Evolutionary conservation across 2,113 vertebrate species (phyloP), one percentile per base, ranked within the genome.

Genomic region (Thomomys bottae): DNA sequence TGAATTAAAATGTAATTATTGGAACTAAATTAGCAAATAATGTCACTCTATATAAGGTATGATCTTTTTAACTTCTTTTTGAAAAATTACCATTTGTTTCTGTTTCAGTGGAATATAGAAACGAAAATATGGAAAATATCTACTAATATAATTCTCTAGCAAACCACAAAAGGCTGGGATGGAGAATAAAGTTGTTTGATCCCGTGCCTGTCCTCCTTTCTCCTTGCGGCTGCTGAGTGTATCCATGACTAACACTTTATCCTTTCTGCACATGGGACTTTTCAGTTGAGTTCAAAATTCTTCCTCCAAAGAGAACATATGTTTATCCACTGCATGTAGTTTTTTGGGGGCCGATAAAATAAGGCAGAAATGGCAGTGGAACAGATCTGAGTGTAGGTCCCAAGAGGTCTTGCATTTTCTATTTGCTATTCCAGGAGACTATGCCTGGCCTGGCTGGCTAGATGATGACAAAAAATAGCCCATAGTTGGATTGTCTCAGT

Each of bases 201-300:
- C 20, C 23, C 42, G 0, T 42, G 40, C 17, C 42, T 40, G n/a
- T 66, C 34, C 68, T 89, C 15, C 17, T 75, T 92, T 92, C 40
- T 84, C 15, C 32, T 88, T 59, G 63, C 66, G 45, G 40, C 17
- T 70, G 45, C 64, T 30, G 64, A 36, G 15, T 86, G 0, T 70
- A 68, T 90, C 87, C 42, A n/a, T 63, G 30, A 80, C 34, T 49
- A 82, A 32, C 40, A 67, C 6, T 90, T 78, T 5, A 36, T 12
- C 1, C 78, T 30, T 11, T 14, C 26, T 89, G 26, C 77, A n/a
- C 26, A 18, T 57, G 38, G 68, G 88, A 85, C 40, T 64, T 79
- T 28, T 81, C 64, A 82, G 11, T 15, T 64, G 34, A 71, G 23
- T 89, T 91, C 66, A 78, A 38, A 81, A 4, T 82, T 94, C 36